Evolutionary conservation across 2,113 vertebrate genomes (phyloP).

Genomic region (Oceanodroma tethys): DNA sequence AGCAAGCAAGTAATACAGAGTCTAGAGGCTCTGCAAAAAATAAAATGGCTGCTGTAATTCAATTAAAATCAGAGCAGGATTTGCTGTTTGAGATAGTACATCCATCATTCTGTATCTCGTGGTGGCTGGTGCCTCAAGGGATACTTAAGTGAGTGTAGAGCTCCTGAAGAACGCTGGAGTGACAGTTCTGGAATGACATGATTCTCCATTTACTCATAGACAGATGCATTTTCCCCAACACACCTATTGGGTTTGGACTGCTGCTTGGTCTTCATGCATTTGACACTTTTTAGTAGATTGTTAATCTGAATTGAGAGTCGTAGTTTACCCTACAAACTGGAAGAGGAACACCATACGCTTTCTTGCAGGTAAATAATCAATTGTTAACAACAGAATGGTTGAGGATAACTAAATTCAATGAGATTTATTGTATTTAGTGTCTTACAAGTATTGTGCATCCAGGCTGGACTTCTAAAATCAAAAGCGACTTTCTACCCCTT

Average conservation of each 20-base stretch:
- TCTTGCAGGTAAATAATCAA: neutral
- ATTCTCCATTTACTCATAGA: neutral
- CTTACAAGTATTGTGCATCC: neutral
- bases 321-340: neutral
- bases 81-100: neutral
- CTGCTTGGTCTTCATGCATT: neutral
- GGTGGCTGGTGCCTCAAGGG: neutral
- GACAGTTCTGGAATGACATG: neutral
- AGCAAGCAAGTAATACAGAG: neutral
- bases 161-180: neutral
- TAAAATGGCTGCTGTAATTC: neutral
- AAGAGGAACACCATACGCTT: neutral
- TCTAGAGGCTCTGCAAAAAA: neutral
- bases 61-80: slow-evolving; percentile 1
- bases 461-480: neutral
- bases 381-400: neutral
- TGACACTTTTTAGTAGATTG: fast-evolving
- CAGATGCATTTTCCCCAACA: neutral
- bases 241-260: neutral
- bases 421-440: neutral
- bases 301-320: fast-evolving
- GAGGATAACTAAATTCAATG: too few relatives aligned
- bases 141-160: neutral
- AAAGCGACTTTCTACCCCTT: neutral
- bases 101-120: neutral